Conservation (phyloP, 2,888 invertebrate genomes). For the Drosophila phalerata region DNA sequence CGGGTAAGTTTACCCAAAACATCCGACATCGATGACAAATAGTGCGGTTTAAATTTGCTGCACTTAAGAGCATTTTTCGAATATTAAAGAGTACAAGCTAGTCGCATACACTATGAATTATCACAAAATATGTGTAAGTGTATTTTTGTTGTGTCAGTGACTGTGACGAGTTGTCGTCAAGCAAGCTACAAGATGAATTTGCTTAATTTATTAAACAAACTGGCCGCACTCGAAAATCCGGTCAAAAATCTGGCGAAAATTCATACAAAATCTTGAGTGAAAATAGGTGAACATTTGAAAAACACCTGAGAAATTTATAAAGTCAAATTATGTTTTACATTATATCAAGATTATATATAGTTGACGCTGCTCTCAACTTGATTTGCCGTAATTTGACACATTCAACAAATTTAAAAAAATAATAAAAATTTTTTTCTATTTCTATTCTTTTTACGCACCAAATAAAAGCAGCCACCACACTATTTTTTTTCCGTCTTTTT, state of each 20-base stretch:
- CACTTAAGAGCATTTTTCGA: not conserved
- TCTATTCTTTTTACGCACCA: not conserved
- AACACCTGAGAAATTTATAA: slow-evolving; percentile 7
- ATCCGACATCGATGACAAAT: not conserved
- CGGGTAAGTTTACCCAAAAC: too few relatives aligned
- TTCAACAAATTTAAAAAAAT: slow-evolving; percentile 15
- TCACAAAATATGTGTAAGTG: not conserved
- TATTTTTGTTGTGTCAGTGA: slow-evolving; percentile 6
- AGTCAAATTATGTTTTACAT: slow-evolving; percentile 2
- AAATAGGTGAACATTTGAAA: slow-evolving; percentile 1
- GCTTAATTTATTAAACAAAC: slow-evolving; percentile 43
- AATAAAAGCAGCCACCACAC: slow-evolving; percentile 15
- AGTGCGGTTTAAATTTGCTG: not conserved
- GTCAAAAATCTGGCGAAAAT: slow-evolving; percentile 3
- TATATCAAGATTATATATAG: too few relatives aligned
- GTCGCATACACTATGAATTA: not conserved
- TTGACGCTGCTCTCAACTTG: slow-evolving; percentile 1
- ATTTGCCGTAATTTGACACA: slow-evolving; percentile 17
- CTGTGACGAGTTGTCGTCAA: slow-evolving; percentile 55
- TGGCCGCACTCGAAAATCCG: slow-evolving; percentile 15
- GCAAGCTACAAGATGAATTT: slow-evolving; percentile 37
- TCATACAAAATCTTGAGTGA: slow-evolving; percentile 1
- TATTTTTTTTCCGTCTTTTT: slow-evolving; percentile 6
- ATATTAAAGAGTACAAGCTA: slow-evolving; percentile 5
- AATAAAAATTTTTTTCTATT: slow-evolving; percentile 4